These are phyloP conservation scores for Dendropsophus ebraccatus DNA, from an alignment of 2,113 vertebrate species.

Conservation along the genomic window DNA sequence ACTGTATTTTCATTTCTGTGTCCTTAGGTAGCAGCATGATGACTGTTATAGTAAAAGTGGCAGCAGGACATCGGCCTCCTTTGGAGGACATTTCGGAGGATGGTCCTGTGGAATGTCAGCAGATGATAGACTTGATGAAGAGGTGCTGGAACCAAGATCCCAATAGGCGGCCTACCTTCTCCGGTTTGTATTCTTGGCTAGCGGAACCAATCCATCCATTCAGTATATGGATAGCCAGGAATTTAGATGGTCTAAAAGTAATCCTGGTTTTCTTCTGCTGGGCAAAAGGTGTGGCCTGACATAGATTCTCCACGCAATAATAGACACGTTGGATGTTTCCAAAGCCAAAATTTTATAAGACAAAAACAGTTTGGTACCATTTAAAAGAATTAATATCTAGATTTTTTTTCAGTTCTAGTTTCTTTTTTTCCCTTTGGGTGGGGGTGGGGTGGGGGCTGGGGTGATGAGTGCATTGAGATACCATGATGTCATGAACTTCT, in stretches of 20 bases:
- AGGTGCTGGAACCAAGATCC: conserved; percentile 81
- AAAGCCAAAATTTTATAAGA: no score
- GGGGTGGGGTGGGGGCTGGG: no score
- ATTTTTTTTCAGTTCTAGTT: no score
- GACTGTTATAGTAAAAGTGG: conserved; percentile 77
- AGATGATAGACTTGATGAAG: conserved; percentile 81
- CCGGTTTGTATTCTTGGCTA: conserved; percentile 66
- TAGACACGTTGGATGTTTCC: no score
- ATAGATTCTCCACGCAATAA: no score
- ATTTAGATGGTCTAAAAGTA: background rate
- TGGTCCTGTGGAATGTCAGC: conserved; percentile 76
- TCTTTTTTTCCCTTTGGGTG: no score
- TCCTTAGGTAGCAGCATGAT: conserved; percentile 78
- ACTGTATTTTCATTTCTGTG: background rate
- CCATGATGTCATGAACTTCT: no score
- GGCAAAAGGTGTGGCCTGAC: background rate
- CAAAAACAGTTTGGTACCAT: no score
- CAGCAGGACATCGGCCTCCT: conserved; percentile 76
- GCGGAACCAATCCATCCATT: background rate
- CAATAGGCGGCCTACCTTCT: conserved; percentile 73
- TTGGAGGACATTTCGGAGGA: conserved; percentile 72
- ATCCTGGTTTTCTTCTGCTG: background rate
- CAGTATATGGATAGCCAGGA: no score
- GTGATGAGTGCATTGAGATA: no score
- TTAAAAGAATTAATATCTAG: no score